A percentile compares a stretch with the other conserved stretches of the same genome.
phyloP scores from a whole-genome alignment of 1,140 invertebrate genomes.

The Sarcophaga bullata region DNA sequence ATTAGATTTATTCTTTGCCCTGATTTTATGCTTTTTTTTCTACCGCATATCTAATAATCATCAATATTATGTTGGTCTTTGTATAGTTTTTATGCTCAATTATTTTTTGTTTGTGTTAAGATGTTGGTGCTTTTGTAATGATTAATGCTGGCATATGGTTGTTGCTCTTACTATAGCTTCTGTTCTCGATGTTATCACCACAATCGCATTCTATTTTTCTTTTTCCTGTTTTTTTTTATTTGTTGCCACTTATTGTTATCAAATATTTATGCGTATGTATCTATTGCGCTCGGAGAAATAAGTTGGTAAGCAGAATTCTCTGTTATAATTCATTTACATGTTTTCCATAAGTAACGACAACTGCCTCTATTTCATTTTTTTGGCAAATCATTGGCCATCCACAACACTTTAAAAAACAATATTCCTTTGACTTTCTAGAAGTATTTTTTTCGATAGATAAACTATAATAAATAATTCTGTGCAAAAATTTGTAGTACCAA shows the following conservation, averaged over 20 bases:
- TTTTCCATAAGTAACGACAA: constrained; percentile 11
- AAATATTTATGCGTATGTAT: constrained; percentile 23
- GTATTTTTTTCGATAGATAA: too few relatives aligned
- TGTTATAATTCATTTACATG: background rate
- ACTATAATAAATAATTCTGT: too few relatives aligned
- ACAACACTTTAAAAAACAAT: too few relatives aligned
- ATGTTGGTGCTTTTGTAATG: constrained; percentile 18
- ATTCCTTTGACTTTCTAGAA: too few relatives aligned
- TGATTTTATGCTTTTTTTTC: background rate
- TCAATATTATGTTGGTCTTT: background rate
- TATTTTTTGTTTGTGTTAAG: constrained; percentile 32
- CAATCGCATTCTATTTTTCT: background rate
- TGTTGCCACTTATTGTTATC: constrained; percentile 29
- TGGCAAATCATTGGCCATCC: too few relatives aligned
- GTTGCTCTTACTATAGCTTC: background rate
- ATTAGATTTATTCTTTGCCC: background rate
- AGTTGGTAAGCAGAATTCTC: constrained; percentile 7
- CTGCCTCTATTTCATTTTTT: background rate
- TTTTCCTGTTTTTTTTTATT: too few relatives aligned
- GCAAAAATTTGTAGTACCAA: too few relatives aligned
- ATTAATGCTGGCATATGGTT: background rate
- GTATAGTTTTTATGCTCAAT: constrained; percentile 11
- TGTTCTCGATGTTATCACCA: background rate
- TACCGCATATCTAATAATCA: background rate
- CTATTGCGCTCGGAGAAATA: constrained; percentile 27